A percentile compares a stretch with the other conserved stretches of the same genome.
These are phyloP conservation scores for Aphelenchoides besseyi DNA, from an alignment of 1,140 invertebrate species.

Conservation along the genomic window DNA sequence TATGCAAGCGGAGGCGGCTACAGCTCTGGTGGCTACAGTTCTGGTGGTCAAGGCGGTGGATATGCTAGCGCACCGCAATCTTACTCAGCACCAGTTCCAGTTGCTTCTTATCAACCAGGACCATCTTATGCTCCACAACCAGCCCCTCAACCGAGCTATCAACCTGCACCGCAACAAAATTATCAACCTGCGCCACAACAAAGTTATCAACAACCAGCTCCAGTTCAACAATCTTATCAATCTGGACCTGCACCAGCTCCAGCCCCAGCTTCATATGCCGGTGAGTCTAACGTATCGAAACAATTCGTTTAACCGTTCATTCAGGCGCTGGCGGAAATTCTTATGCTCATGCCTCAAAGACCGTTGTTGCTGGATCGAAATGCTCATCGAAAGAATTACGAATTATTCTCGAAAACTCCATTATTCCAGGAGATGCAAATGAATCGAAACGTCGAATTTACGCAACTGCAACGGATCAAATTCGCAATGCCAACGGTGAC, in stretches of 20 bases:
- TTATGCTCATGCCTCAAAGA: constrained; percentile 42
- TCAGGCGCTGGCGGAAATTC: constrained; percentile 11
- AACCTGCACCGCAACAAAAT: not conserved
- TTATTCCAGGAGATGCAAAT: constrained; percentile 48
- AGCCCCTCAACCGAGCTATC: constrained; percentile 15
- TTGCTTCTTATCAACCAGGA: constrained; percentile 12
- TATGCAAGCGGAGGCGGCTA: constrained; percentile 26
- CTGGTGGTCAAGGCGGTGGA: not conserved
- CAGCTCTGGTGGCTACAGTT: not conserved
- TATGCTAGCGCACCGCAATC: constrained; percentile 5
- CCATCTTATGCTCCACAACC: not conserved
- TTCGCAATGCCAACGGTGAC: constrained; percentile 24
- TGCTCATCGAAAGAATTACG: constrained; percentile 47
- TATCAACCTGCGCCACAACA: constrained; percentile 15
- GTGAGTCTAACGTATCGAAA: constrained; percentile 14
- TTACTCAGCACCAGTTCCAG: constrained; percentile 27
- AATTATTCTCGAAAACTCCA: constrained; percentile 42
- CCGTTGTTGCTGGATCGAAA: constrained; percentile 26
- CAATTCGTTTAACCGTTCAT: constrained; percentile 2
- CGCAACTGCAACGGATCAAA: constrained; percentile 45
- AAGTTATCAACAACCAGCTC: not conserved
- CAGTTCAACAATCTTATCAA: constrained; percentile 15
- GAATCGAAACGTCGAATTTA: constrained; percentile 52
- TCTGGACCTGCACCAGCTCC: constrained; percentile 8
- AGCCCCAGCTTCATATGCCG: constrained; percentile 19